Evolutionary conservation across 2,888 invertebrate genomes (phyloP).

Genomic region (Spodoptera littoralis): DNA sequence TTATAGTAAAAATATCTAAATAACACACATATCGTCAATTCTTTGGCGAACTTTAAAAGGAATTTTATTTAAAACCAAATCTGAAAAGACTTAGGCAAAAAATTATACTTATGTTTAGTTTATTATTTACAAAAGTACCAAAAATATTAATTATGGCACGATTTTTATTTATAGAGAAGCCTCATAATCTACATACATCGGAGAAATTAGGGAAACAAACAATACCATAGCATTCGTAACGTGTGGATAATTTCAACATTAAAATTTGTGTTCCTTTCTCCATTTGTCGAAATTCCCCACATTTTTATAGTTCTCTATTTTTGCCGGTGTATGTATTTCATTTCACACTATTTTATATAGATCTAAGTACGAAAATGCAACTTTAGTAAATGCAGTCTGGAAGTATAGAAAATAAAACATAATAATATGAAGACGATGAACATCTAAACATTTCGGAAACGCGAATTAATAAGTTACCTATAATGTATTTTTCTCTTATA

Average conservation of each 20-base stretch:
- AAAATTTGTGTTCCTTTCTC: constrained; percentile 1
- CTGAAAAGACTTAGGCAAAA: constrained; percentile 40
- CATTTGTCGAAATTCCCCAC: too few species aligned
- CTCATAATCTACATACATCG: constrained; percentile 16
- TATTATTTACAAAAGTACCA: constrained; percentile 63
- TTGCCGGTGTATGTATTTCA: not conserved
- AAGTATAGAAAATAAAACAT: constrained; percentile 35
- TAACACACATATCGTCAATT: constrained; percentile 60
- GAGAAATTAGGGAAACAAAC: too few species aligned
- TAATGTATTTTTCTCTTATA: not conserved
- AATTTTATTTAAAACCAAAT: constrained; percentile 39
- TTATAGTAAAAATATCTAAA: constrained; percentile 60
- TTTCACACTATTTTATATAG: constrained; percentile 23
- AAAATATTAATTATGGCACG: constrained; percentile 50
- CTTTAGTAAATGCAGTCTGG: constrained; percentile 61
- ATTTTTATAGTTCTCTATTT: too few species aligned
- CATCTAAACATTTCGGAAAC: constrained; percentile 5
- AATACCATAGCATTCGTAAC: too few species aligned
- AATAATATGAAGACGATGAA: not conserved
- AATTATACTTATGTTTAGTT: constrained; percentile 44
- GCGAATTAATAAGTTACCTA: not conserved
- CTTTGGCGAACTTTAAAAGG: constrained; percentile 56
- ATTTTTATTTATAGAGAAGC: constrained; percentile 34
- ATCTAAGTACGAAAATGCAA: constrained; percentile 56
- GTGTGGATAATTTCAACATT: too few species aligned